phyloP scores from a whole-genome alignment of 2,888 invertebrate genomes.

The Drosophila nr. perissopoda region DNA sequence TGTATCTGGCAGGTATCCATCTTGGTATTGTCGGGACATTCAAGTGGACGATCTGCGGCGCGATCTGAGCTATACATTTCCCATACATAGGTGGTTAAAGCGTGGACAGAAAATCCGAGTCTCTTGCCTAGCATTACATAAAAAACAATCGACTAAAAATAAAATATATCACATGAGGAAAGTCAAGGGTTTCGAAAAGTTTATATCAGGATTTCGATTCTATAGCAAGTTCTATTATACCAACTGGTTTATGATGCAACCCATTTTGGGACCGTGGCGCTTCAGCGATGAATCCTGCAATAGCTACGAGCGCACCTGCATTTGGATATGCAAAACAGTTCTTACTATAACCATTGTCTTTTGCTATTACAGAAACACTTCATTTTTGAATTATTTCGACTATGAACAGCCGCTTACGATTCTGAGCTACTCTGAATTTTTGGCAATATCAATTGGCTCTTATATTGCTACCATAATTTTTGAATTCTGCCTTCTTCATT shows the following conservation, averaged over 20 bases:
- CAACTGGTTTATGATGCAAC: conserved; percentile 50
- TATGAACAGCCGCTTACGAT: neutral
- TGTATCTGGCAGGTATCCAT: conserved; percentile 36
- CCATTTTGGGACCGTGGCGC: conserved; percentile 42
- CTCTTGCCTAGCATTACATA: conserved; percentile 18
- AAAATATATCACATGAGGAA: neutral
- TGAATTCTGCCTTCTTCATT: conserved; percentile 5
- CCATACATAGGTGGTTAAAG: conserved; percentile 32
- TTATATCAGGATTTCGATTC: neutral
- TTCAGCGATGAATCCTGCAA: conserved; percentile 24
- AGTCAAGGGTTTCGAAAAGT: neutral
- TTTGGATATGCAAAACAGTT: conserved; percentile 37
- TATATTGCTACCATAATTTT: conserved; percentile 11
- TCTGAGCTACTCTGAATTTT: neutral
- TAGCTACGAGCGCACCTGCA: conserved; percentile 40
- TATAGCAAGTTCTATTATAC: conserved; percentile 15
- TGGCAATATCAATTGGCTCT: conserved; percentile 5
- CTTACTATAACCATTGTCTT: conserved; percentile 28
- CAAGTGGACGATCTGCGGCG: conserved; percentile 37
- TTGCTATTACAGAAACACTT: conserved; percentile 13
- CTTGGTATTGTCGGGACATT: conserved; percentile 43
- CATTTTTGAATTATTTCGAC: conserved; percentile 5
- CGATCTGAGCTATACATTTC: conserved; percentile 38
- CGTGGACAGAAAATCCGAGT: conserved; percentile 15
- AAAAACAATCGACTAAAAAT: neutral